A percentile compares a stretch with the other conserved stretches of the same genome.
Evolutionary conservation across 2,797 vertebrate species (phyloP).

Genomic region (Poliocrania exsul): DNA sequence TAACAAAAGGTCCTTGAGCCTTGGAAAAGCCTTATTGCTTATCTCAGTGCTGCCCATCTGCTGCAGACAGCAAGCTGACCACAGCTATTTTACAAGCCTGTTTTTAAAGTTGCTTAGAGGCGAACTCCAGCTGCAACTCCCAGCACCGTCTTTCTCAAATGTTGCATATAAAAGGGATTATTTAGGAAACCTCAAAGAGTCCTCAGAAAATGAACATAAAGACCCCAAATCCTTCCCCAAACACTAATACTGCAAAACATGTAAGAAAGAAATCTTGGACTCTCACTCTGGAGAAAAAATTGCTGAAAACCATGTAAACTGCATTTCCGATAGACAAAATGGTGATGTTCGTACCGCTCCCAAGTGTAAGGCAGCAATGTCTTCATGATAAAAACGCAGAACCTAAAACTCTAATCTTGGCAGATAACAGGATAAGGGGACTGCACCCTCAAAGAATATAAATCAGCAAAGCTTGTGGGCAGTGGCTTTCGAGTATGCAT

Average conservation of each 20-base stretch:
- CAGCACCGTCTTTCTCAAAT: not conserved
- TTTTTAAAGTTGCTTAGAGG: not conserved
- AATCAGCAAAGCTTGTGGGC: not conserved
- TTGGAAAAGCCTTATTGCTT: rapidly evolving
- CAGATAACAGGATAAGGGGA: not conserved
- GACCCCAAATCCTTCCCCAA: not conserved
- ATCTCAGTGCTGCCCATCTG: not conserved
- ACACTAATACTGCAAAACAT: not conserved
- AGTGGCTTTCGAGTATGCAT: not conserved
- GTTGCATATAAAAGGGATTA: not conserved
- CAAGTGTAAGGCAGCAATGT: not conserved
- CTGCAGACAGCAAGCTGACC: not conserved
- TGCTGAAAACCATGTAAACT: not conserved
- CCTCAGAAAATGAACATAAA: not conserved
- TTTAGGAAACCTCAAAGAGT: not conserved
- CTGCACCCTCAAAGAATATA: not conserved
- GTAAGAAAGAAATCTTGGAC: not conserved
- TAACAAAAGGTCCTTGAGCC: not conserved
- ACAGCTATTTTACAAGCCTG: not conserved
- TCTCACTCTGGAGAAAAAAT: not conserved
- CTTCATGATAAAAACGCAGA: not conserved
- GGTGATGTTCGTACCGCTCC: not conserved
- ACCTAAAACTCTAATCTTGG: not conserved
- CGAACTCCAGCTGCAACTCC: not conserved
- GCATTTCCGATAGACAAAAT: not conserved